Evolutionary conservation across 2,888 invertebrate genomes (phyloP), one percentile per base, ranked within the genome.

Genomic region (Meiosimyza platycephala): DNA sequence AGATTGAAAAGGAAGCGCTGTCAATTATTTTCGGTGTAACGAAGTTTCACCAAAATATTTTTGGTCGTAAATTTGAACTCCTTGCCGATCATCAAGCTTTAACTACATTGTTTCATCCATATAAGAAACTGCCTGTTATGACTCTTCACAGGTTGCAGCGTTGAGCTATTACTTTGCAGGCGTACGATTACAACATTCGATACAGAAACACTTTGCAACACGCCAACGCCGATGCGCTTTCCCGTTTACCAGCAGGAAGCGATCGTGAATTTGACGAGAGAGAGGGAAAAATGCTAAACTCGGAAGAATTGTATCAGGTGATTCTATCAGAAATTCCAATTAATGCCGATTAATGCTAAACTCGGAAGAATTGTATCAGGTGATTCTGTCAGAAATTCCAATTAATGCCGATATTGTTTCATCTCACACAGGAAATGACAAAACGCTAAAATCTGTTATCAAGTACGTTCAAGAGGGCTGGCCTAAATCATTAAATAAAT

Each of bases 11-110:
- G 28, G 28, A 28, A 28, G 28, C 28, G 4, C 28, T 28, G 28
- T 28, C 28, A 28, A 70, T 75, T 13, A 70, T 74, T 59, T 76
- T 66, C 16, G 74, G 75, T 1, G 69, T 76, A 0, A 73, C 64
- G 13, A 57, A 63, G 5, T 74, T 76, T n/a, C 70, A 75, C 47
- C 75, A 74, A 50, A 74, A 73, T 64, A 16, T 77, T 12, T 75
- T 67, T 60, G 74, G 74, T 1, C 55, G 74, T 40, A 71, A 52
- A 3, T 76, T 78, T 28, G 74, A 74, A 33, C 55, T 76, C 18
- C 62, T 65, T 11, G 75, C 74, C 0, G 74, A 76, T 62, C 74
- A 77, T 40, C 72, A 76, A 57, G 75, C 73, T 2, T 51, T 75
- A 4, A 75, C 72, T 3, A 52, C 74, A 5, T 47, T 76, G 50